Conservation (phyloP, 2,888 invertebrate species). For the Leptopilina syphax region DNA sequence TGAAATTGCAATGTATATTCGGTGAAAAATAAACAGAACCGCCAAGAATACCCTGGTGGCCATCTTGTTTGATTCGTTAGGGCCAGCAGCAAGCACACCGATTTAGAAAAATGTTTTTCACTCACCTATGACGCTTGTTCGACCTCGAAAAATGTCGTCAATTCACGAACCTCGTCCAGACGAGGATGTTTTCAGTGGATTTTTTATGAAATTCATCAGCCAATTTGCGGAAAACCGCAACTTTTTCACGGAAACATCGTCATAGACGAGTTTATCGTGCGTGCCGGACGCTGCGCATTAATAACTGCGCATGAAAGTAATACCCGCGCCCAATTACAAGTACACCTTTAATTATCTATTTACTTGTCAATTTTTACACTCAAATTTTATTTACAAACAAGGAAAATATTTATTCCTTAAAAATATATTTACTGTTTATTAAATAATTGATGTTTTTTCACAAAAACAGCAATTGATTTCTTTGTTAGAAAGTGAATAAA, state of each 20-base stretch:
- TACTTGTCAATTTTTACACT: neutral
- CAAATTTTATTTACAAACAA: neutral
- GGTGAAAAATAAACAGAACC: conserved; percentile 53
- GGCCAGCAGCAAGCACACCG: conserved; percentile 32
- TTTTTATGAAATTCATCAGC: conserved; percentile 38
- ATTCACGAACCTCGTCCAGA: neutral
- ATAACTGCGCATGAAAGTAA: conserved; percentile 47
- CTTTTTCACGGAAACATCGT: conserved; percentile 51
- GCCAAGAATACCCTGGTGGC: conserved; percentile 38
- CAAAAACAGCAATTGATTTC: neutral
- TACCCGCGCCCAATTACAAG: conserved; percentile 49
- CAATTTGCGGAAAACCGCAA: conserved; percentile 43
- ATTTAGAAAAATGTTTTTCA: conserved; percentile 5
- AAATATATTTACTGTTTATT: neutral
- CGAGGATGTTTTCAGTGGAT: conserved; percentile 28
- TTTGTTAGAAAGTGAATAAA: neutral
- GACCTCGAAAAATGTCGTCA: conserved; percentile 14
- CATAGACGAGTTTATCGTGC: conserved; percentile 46
- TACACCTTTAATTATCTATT: neutral
- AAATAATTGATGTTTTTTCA: neutral
- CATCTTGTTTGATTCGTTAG: conserved; percentile 52
- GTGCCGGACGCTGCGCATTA: conserved; percentile 55
- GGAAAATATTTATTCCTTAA: neutral
- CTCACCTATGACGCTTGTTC: conserved; percentile 18
- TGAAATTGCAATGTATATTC: conserved; percentile 34